A percentile compares a stretch with the other conserved stretches of the same genome.
Conservation (phyloP, 2,113 vertebrate genomes). For the Podilymbus podiceps region DNA sequence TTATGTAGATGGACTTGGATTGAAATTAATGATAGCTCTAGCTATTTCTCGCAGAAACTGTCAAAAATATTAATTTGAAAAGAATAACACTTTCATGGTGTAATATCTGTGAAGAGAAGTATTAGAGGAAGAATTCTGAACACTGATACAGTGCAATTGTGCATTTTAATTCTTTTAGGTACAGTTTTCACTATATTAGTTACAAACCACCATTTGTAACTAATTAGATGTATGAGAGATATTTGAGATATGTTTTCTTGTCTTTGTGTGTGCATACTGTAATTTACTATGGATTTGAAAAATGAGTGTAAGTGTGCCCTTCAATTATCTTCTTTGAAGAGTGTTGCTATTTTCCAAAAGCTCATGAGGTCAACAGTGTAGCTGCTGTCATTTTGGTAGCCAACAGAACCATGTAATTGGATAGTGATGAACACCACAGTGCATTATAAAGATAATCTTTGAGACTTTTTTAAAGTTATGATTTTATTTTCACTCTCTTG, state of each 20-base stretch:
- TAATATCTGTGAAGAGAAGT: neutral
- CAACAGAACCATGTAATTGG: neutral
- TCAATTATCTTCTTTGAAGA: neutral
- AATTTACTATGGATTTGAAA: conserved; percentile 8
- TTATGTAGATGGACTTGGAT: neutral
- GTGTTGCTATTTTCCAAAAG: neutral
- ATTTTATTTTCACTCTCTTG: neutral
- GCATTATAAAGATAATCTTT: neutral
- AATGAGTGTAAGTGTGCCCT: neutral
- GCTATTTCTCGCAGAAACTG: neutral
- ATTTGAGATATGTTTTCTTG: neutral
- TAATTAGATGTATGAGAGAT: neutral
- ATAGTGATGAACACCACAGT: neutral
- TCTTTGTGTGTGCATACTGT: neutral
- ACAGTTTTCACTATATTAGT: neutral
- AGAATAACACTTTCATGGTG: neutral
- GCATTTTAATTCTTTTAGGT: neutral
- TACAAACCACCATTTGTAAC: neutral
- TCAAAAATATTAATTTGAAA: neutral
- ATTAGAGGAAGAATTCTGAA: neutral
- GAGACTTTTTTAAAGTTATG: neutral
- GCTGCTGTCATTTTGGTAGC: neutral
- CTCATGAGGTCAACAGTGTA: neutral
- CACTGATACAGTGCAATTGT: neutral
- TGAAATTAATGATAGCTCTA: neutral